Evolutionary conservation across 2,888 invertebrate genomes (phyloP), one percentile per base, ranked within the genome.

Genomic region (Athetis lepigone): DNA sequence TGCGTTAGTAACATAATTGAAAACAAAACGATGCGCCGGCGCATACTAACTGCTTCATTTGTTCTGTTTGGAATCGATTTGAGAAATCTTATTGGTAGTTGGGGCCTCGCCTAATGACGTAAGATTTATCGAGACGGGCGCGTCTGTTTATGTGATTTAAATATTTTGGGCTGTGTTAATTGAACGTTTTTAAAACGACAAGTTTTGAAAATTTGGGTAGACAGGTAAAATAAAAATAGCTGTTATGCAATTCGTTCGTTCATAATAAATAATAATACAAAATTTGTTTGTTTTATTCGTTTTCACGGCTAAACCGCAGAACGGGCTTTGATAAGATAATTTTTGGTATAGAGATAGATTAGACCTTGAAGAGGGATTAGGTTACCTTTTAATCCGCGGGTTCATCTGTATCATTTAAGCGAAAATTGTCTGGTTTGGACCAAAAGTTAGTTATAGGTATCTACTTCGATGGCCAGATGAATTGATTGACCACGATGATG

Each of bases 11-110:
- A 77, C 69, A 71, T 79, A 75, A 79, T 83, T 79, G 77, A 78
- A 78, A 81, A 81, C 84, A 79, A 81, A 80, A 85, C 78, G 79
- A 72, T 81, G 83, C 86, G 85, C 78, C 69, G 21, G 70, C 85
- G 90, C 90, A 91, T 91, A 88, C 80, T 77, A 86, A 92, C 78
- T 70, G 77, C 84, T 83, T 87, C 78, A 90, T 92, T 90, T 71
- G 64, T 72, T 71, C 52, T 58, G 83, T 75, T 85, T 85, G 77
- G 82, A 80, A 77, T 84, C 70, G 76, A 81, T 83, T 80, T 72
- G 69, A 78, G 78, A 77, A 79, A 75, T 80, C 74, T 73, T 68
- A 73, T 75, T 75, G 69, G 69, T 73, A 70, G 69, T 72, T 77
- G 50, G 49, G 59, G 66, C 27, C 71, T 67, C 66, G 68, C 58